Evolutionary conservation across 2,113 vertebrate species (phyloP).

Genomic region (Ageneiosus marmoratus): DNA sequence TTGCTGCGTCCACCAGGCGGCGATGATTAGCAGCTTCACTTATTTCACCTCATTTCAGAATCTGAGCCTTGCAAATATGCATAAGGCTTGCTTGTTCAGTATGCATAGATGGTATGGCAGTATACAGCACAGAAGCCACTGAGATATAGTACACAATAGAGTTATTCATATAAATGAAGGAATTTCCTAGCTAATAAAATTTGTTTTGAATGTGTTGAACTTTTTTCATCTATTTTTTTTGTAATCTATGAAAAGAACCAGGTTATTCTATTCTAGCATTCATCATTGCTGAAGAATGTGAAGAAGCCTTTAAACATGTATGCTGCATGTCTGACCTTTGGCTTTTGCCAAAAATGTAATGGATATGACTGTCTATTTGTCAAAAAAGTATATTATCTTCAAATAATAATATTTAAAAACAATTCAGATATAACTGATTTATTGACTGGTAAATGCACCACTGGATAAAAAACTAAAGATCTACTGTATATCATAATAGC

Average conservation of each 20-base stretch:
- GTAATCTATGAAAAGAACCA: background rate
- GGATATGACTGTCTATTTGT: constrained; percentile 1
- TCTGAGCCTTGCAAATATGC: background rate
- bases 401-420: constrained; percentile 1
- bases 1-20: constrained; percentile 74
- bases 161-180: background rate
- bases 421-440: background rate
- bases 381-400: background rate
- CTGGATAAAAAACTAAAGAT: background rate
- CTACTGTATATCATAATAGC: background rate
- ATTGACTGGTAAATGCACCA: background rate
- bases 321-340: constrained; percentile 39
- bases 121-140: constrained; percentile 9
- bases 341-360: constrained; percentile 25
- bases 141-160: background rate
- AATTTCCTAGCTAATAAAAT: background rate
- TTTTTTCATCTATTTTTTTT: background rate
- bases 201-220: background rate
- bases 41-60: background rate
- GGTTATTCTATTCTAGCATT: background rate
- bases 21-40: constrained; percentile 63
- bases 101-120: background rate
- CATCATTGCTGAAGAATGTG: background rate
- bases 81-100: constrained; percentile 2
- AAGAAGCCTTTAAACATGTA: background rate